A percentile compares a stretch with the other conserved stretches of the same genome.
phyloP scores from a whole-genome alignment of 2,113 vertebrate species.

The Puffinus mauretanicus region DNA sequence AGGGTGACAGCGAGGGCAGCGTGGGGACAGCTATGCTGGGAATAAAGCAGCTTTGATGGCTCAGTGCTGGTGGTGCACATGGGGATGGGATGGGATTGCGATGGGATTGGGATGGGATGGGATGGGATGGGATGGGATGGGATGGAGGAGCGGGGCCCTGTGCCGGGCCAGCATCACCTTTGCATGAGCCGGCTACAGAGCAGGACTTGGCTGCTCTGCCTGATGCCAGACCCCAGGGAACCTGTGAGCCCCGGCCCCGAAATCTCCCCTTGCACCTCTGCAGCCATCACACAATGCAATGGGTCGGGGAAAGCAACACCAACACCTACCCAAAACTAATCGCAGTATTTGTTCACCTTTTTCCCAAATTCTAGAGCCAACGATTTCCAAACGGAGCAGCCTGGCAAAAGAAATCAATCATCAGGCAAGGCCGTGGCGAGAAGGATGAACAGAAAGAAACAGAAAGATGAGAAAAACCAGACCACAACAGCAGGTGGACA shows the following conservation, averaged over 20 bases:
- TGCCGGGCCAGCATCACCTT: background rate
- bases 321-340: background rate
- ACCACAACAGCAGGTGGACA: background rate
- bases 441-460: background rate
- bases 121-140: background rate
- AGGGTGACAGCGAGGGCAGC: rapidly evolving
- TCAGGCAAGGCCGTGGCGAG: background rate
- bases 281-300: background rate
- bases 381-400: background rate
- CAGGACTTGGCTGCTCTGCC: background rate
- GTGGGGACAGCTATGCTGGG: background rate
- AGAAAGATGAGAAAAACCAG: background rate
- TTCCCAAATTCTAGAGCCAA: background rate
- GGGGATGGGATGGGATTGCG: background rate
- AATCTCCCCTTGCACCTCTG: background rate
- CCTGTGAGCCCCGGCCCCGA: rapidly evolving
- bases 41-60: background rate
- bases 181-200: background rate
- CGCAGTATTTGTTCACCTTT: background rate
- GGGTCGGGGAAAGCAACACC: background rate
- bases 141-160: rapidly evolving
- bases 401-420: background rate
- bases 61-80: background rate
- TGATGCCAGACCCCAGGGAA: rapidly evolving
- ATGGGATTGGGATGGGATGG: background rate